Evolutionary conservation across 2,113 vertebrate species (phyloP).

Genomic region (Nerophis lumbriciformis): DNA sequence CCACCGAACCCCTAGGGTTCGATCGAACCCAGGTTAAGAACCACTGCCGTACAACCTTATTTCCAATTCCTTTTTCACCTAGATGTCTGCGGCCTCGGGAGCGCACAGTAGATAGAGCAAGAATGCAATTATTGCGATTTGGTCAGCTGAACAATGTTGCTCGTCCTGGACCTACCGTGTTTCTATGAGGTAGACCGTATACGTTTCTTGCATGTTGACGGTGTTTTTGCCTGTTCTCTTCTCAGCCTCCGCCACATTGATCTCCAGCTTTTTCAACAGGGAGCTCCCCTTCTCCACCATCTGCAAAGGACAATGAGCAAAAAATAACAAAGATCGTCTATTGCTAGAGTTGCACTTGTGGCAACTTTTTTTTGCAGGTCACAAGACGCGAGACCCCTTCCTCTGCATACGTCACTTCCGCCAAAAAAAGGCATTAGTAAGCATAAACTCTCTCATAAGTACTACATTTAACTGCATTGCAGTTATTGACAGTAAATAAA

Average conservation of each 20-base stretch:
- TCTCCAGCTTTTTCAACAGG: conserved; percentile 83
- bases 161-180: conserved; percentile 69
- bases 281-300: conserved; percentile 79
- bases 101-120: no score
- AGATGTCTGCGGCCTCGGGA: no score
- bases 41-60: no score
- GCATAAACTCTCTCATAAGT: not conserved
- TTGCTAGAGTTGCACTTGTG: not conserved
- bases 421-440: not conserved
- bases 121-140: not conserved
- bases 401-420: no score
- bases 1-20: no score
- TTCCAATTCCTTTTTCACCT: no score
- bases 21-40: no score
- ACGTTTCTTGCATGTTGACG: conserved; percentile 89
- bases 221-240: conserved; percentile 88
- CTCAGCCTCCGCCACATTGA: conserved; percentile 86
- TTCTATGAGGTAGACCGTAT: conserved; percentile 92
- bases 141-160: not conserved
- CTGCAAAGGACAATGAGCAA: conserved; percentile 40
- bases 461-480: not conserved
- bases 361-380: conserved; percentile 21
- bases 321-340: not conserved
- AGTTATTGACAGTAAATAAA: not conserved
- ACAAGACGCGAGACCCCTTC: conserved; percentile 10